Percentiles rank a stretch among this genome's conserved stretches.
Evolutionary conservation across 2,888 invertebrate genomes (phyloP).

Genomic region (Asteroscopus sphinx): DNA sequence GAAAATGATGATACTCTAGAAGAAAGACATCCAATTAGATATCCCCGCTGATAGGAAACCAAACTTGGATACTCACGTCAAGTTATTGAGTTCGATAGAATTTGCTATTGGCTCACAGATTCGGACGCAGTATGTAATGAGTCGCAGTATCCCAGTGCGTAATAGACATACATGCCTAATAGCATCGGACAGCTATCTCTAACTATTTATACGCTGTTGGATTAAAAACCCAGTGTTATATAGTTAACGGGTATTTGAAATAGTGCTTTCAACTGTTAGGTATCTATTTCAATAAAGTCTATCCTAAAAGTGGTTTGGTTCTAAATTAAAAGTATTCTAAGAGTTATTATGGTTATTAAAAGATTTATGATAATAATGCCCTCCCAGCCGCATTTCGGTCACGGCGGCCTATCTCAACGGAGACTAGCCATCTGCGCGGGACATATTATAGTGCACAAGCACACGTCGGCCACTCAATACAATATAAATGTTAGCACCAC

Average conservation of each 20-base stretch:
- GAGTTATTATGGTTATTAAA: background rate
- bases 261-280: background rate
- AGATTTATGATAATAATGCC: too few species aligned
- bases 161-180: slow-evolving; percentile 43
- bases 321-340: background rate
- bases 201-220: slow-evolving; percentile 27
- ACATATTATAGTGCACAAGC: too few species aligned
- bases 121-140: slow-evolving; percentile 13
- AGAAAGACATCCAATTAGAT: slow-evolving; percentile 31
- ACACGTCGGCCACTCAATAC: too few species aligned
- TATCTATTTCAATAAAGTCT: background rate
- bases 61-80: slow-evolving; percentile 26
- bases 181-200: slow-evolving; percentile 19
- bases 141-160: slow-evolving; percentile 14
- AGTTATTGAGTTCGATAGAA: slow-evolving; percentile 15
- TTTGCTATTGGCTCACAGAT: slow-evolving; percentile 45
- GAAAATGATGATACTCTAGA: slow-evolving; percentile 23
- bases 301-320: background rate
- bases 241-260: slow-evolving; percentile 11
- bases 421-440: too few species aligned
- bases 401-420: too few species aligned
- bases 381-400: too few species aligned
- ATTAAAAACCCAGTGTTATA: slow-evolving; percentile 11
- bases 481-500: too few species aligned
- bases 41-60: slow-evolving; percentile 29